Evolutionary conservation across 2,797 vertebrate species (phyloP), one percentile per base, ranked within the genome.

Genomic region (Chelonia mydas): DNA sequence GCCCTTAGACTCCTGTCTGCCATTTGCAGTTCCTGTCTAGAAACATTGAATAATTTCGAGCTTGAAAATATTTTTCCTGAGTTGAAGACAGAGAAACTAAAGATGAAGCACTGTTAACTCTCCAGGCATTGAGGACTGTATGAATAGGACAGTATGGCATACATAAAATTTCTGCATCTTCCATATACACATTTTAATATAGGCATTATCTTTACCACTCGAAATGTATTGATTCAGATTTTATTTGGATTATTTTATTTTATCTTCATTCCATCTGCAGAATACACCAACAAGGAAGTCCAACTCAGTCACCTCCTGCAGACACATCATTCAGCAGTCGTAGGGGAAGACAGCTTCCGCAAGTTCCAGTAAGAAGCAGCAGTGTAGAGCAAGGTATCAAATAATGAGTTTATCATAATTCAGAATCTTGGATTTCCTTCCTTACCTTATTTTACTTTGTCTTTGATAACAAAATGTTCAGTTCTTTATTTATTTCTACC

Each of bases 381-480:
- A 99, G 99, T 98, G 98, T 99, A 97, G 99, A 99, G 98, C 99
- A 99, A 99, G 99, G 99, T 99, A 98, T 98, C 97, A 97, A 28
- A 97, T 94, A 89, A 91, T 94, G 96, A 97, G 95, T 95, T 97
- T 91, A 74, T 86, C 88, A 45, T 47, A 94, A 97, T 97, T 97
- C 95, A 95, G 84, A 94, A 78, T 92, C 91, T 93, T 92, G 97
- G 91, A 55, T 94, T 97, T 96, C 61, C 96, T 89, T 92, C 68
- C 54, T 78, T 94, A 87, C 90, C 11, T 53, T 59, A 76, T 78
- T 82, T 92, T 86, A 45, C 4, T 50, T 88, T 74, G 88, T 8
- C 74, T 95, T 95, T 90, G 57, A 6, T 93, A 93, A 50, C 9
- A 79, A 16, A 4, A 0, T 86, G 7, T 90, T 87, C 57, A 49